Evolutionary conservation across 2,888 invertebrate species (phyloP), one percentile per base, ranked within the genome.

Genomic region (Tolmerus cingulatus): DNA sequence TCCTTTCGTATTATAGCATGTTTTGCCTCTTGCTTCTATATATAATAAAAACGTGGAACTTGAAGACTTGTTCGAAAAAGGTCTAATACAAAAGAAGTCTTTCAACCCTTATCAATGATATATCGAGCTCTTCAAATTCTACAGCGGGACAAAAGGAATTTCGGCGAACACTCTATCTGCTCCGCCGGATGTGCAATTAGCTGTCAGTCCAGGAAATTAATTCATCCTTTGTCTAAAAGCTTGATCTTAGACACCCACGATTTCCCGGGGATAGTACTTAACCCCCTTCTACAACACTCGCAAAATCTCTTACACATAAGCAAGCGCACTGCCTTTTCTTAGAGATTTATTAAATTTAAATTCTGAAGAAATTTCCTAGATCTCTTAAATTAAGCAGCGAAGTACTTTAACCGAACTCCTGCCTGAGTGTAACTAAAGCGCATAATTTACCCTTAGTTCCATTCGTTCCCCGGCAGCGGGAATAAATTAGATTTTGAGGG

Each of bases 401-500:
- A 51, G 51, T 51, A 19, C 51, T 51, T 51, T 51, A 51, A 51
- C n/a, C 51, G 51, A 51, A 51, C 16, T 51, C 51, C 7, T 19
- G 7, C n/a, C 51, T 19, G 51, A 51, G 51, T 51, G 51, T 51
- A 19, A 51, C 51, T 51, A 34, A 74, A 23, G 27, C 27, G 34
- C 74, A 74, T 34, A 74, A 74, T 74, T 74, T 27, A 74, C 74
- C 74, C 74, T 34, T 74, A 30, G 74, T 30, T 34, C 40, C 19
- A 66, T 84, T 84, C 40, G 66, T 40, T 40, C 74, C 51, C 43
- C 27, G 51, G 27, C n/a, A 43, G 5, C 27, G 16, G 30, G 74
- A 37, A 84, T 84, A 84, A 84, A 84, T 84, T 84, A 84, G 66
- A 84, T 84, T 84, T 81, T 82, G 30, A 84, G 51, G 43, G 84